Evolutionary conservation across 2,797 vertebrate genomes (phyloP).

Genomic region (Buphagus erythrorhynchus): DNA sequence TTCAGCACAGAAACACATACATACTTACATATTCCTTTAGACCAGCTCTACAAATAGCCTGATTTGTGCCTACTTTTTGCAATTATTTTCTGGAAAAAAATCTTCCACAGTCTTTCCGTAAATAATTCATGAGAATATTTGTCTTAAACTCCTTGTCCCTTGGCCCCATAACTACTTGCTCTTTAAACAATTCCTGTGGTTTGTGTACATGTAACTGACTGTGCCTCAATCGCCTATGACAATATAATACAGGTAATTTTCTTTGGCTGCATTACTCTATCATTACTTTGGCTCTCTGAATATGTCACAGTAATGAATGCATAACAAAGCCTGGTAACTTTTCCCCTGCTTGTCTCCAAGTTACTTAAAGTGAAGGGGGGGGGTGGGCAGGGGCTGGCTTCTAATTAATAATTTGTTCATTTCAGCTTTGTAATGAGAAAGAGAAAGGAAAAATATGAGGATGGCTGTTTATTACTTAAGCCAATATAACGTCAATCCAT

Average conservation of each 20-base stretch:
- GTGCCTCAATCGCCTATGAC: neutral
- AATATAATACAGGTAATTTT: constrained; percentile 57
- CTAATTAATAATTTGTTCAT: constrained; percentile 44
- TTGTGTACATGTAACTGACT: neutral
- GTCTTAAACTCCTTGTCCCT: neutral
- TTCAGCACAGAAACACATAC: neutral
- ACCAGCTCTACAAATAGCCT: neutral
- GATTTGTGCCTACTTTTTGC: neutral
- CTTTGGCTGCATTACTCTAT: neutral
- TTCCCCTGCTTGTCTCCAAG: neutral
- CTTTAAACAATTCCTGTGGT: constrained; percentile 36
- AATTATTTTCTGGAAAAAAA: constrained; percentile 18
- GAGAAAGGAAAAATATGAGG: constrained; percentile 9
- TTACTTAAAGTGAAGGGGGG: neutral
- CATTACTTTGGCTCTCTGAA: constrained; percentile 45
- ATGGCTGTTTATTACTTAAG: constrained; percentile 47
- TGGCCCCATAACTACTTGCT: neutral
- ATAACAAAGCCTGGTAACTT: constrained; percentile 26
- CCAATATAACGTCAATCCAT: neutral
- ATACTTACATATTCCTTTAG: neutral
- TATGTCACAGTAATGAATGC: constrained; percentile 24
- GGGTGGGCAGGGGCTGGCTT: neutral
- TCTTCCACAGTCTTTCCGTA: neutral
- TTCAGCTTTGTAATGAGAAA: constrained; percentile 37
- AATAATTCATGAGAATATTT: constrained; percentile 46